phyloP scores from a whole-genome alignment of 2,797 vertebrate species.

The Intellagama lesueurii region DNA sequence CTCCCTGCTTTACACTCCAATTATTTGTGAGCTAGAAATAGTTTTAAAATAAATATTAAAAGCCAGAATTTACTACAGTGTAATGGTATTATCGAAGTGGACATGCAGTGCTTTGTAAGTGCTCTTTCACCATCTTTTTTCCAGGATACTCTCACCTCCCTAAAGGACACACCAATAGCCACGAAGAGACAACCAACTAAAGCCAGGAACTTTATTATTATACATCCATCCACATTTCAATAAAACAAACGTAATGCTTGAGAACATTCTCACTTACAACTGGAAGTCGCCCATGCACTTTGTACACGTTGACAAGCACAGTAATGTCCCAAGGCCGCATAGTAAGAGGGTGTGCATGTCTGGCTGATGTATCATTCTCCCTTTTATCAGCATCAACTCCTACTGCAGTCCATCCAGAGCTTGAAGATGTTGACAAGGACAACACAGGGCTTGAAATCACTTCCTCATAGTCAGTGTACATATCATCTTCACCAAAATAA shows the following conservation, averaged over 20 bases:
- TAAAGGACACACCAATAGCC: not conserved
- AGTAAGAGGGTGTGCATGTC: conserved; percentile 86
- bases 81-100: too few species aligned
- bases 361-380: conserved; percentile 76
- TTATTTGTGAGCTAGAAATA: too few species aligned
- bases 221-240: not conserved
- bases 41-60: too few species aligned
- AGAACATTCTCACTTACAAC: conserved; percentile 81
- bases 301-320: conserved; percentile 95
- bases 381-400: conserved; percentile 86
- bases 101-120: not conserved
- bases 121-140: not conserved
- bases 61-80: too few species aligned
- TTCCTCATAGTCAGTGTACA: conserved; percentile 98
- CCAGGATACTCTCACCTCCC: too few species aligned
- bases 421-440: conserved; percentile 91
- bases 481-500: conserved; percentile 98
- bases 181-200: not conserved
- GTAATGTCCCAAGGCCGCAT: conserved; percentile 98
- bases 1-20: too few species aligned
- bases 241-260: not conserved
- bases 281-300: conserved; percentile 96
- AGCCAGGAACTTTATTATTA: not conserved
- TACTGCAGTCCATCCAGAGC: conserved; percentile 93
- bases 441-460: conserved; percentile 90